Conservation (phyloP, 2,888 invertebrate species). For the Dioctria rufipes region DNA sequence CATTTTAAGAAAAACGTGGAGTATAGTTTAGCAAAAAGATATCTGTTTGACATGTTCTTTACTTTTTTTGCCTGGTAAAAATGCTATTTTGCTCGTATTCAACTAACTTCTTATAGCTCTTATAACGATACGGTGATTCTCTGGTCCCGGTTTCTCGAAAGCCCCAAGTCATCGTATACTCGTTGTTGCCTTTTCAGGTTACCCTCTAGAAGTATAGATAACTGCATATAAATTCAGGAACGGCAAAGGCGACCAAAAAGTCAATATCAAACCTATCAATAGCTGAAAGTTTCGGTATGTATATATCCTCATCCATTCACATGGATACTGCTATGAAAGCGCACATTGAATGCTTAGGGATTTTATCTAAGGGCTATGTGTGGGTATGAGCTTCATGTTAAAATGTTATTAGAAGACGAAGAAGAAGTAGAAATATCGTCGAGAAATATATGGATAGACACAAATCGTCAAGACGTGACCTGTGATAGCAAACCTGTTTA, state of each 20-base stretch:
- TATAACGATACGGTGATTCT: constrained; percentile 13
- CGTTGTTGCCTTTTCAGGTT: constrained; percentile 47
- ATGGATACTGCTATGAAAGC: constrained; percentile 8
- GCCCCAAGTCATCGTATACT: constrained; percentile 23
- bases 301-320: constrained; percentile 34
- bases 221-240: constrained; percentile 50
- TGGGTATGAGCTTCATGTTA: constrained; percentile 42
- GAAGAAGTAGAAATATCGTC: constrained; percentile 15
- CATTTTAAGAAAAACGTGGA: constrained; percentile 37
- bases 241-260: constrained; percentile 51
- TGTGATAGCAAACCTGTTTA: constrained; percentile 55
- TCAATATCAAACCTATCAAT: constrained; percentile 54
- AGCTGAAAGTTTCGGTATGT: constrained; percentile 47
- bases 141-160: background rate
- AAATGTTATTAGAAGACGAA: constrained; percentile 55
- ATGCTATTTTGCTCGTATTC: constrained; percentile 34
- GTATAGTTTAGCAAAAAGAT: constrained; percentile 38
- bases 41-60: constrained; percentile 49
- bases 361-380: background rate
- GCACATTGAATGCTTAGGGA: background rate
- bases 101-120: constrained; percentile 31
- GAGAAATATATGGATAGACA: constrained; percentile 21
- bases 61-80: constrained; percentile 25
- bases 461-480: constrained; percentile 52
- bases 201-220: constrained; percentile 8